Conservation (phyloP, 2,888 invertebrate species). For the Copidosoma aretas region DNA sequence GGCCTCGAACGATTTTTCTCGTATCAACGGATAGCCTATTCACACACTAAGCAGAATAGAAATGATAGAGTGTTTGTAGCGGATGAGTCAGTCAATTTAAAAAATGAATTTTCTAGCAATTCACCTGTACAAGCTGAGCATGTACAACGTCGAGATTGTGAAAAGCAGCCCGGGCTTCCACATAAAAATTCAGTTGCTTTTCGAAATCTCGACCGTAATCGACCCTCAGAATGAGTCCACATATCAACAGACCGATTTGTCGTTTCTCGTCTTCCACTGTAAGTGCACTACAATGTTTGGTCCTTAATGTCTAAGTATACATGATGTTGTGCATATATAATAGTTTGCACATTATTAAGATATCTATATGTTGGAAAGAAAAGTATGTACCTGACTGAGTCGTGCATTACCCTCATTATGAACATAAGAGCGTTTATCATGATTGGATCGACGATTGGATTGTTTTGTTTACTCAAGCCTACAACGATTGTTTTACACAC, state of each 20-base stretch:
- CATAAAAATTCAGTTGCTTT: slow-evolving; percentile 90
- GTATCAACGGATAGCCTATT: slow-evolving; percentile 79
- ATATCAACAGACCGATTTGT: slow-evolving; percentile 83
- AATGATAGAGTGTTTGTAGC: not conserved
- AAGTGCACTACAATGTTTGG: slow-evolving; percentile 71
- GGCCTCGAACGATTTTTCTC: slow-evolving; percentile 73
- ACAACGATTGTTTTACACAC: slow-evolving; percentile 83
- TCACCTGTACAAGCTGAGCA: slow-evolving; percentile 82
- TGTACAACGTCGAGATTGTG: slow-evolving; percentile 89
- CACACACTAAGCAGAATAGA: slow-evolving; percentile 69
- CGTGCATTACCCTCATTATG: slow-evolving; percentile 87
- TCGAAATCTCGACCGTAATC: slow-evolving; percentile 87
- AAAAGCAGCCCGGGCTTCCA: slow-evolving; percentile 88
- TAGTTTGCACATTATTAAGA: too few species aligned
- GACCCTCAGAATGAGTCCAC: slow-evolving; percentile 79
- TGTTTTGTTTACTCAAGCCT: slow-evolving; percentile 65
- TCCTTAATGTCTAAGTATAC: slow-evolving; percentile 15
- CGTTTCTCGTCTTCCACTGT: slow-evolving; percentile 92
- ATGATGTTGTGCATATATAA: not conserved
- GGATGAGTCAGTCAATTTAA: slow-evolving; percentile 17
- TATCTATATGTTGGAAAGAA: slow-evolving; percentile 24
- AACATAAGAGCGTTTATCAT: slow-evolving; percentile 88
- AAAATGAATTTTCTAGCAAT: slow-evolving; percentile 8
- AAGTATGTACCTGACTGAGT: slow-evolving; percentile 83
- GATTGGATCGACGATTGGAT: slow-evolving; percentile 79